Base-by-base conservation (phyloP, 2,113 vertebrate genomes). In the Paratilapia polleni region DNA sequence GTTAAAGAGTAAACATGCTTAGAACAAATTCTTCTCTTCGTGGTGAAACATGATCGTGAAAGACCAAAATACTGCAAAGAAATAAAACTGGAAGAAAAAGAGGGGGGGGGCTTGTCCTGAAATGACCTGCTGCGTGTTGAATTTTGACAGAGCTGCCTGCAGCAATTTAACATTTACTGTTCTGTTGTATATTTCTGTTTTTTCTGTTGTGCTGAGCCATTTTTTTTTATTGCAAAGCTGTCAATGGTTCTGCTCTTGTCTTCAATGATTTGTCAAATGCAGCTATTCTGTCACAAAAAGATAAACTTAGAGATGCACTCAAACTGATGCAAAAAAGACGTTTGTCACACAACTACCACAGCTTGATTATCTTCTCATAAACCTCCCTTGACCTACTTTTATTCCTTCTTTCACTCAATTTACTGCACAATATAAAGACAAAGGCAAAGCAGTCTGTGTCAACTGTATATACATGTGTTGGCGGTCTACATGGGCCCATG, bases 211-310 rank as follows among this genome's bases (percentile, higher is more conserved):
- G 20, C 38, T 86, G 75, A 78, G 75, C 6, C 26, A n/a, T n/a
- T 26, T 58, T 75, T 38, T 36, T 36, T 31, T 62, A 41, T 54
- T 62, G 14, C 10, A 15, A 80, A 47, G 56, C 60, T 78, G 81
- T 77, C 88, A 81, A 77, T 79, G 78, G 77, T 80, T 75, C 52
- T 20, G 41, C 62, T 77, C 59, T 80, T 17, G 12, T 73, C 82
- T 59, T 47, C 49, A 6, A 87, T 80, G 74, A 60, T 78, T 77
- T 81, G 76, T 87, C 83, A 89, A 73, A 86, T 19, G 54, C 61
- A 13, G 78, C 52, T 17, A 17, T 78, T 87, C 47, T 61, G 63
- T 87, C 22, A 8, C 60, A 76, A 66, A 58, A 62, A 86, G 59
- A 80, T 26, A 73, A 52, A 77, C 34, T 14, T 52, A 22, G 36